phyloP scores from a whole-genome alignment of 1,140 invertebrate species.

The Sarcophaga peregrina region DNA sequence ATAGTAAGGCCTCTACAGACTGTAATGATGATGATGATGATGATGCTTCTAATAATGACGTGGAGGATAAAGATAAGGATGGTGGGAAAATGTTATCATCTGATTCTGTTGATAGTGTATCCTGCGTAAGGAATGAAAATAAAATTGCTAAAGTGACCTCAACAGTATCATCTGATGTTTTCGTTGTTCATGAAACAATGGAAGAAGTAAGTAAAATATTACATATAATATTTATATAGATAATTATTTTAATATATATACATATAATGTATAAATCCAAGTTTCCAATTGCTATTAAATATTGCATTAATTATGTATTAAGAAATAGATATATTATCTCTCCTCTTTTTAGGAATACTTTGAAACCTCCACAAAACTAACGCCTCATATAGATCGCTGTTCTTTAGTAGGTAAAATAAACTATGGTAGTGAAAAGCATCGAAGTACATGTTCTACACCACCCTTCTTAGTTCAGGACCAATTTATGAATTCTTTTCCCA shows the following conservation, averaged over 20 bases:
- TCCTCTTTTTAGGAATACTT: conserved; percentile 45
- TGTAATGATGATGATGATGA: conserved; percentile 16
- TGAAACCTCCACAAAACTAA: conserved; percentile 54
- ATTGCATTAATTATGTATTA: neutral
- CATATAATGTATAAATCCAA: no score
- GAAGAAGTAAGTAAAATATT: conserved; percentile 28
- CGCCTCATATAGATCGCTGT: conserved; percentile 59
- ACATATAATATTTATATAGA: neutral
- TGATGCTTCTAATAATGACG: neutral
- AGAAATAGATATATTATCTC: neutral
- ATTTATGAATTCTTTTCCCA: neutral
- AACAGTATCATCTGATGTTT: neutral
- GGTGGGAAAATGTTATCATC: conserved; percentile 36
- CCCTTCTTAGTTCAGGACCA: neutral
- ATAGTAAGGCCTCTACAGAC: neutral
- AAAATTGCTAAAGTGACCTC: neutral
- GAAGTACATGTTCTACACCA: conserved; percentile 12
- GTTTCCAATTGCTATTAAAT: no score
- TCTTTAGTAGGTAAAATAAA: conserved; percentile 44
- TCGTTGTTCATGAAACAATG: conserved; percentile 13
- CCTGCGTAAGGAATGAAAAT: neutral
- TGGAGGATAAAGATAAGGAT: conserved; percentile 36
- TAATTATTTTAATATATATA: neutral
- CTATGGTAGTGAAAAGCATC: neutral
- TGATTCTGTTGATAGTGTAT: conserved; percentile 23